Percentiles rank a stretch among this genome's conserved stretches.
phyloP scores from a whole-genome alignment of 2,113 vertebrate species.

The Merops nubicus region DNA sequence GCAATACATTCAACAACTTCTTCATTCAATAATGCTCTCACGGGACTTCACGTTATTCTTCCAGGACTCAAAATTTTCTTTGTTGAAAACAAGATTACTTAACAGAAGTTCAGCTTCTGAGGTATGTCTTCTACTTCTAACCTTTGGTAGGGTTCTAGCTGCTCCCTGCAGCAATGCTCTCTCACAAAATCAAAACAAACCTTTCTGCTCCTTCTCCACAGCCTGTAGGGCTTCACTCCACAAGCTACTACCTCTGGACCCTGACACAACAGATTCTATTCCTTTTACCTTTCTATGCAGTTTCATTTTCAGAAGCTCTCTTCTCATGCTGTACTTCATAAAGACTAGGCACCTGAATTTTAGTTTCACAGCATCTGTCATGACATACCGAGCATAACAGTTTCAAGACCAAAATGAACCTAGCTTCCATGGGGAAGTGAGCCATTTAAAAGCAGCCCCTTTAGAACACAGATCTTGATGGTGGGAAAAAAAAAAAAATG shows the following conservation, averaged over 20 bases:
- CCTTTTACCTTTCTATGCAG: neutral
- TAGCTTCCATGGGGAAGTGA: neutral
- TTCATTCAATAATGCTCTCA: neutral
- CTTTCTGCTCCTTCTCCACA: neutral
- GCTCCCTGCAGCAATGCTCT: neutral
- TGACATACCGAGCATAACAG: accelerated
- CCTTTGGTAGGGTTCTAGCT: neutral
- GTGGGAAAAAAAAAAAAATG: neutral
- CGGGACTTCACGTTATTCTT: neutral
- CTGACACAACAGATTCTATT: neutral
- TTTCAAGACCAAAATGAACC: neutral
- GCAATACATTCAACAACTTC: neutral
- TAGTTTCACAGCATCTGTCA: neutral
- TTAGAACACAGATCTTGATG: neutral
- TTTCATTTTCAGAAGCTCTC: neutral
- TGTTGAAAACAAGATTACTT: neutral
- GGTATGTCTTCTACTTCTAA: neutral
- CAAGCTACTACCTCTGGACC: neutral
- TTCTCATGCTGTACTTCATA: neutral
- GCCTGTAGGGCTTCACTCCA: neutral
- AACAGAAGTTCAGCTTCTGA: neutral
- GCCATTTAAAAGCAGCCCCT: neutral
- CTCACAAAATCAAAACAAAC: neutral
- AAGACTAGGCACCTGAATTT: neutral
- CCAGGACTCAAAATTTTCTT: neutral